Conservation (phyloP, 1,140 invertebrate species). For the Calosoma granatense region DNA sequence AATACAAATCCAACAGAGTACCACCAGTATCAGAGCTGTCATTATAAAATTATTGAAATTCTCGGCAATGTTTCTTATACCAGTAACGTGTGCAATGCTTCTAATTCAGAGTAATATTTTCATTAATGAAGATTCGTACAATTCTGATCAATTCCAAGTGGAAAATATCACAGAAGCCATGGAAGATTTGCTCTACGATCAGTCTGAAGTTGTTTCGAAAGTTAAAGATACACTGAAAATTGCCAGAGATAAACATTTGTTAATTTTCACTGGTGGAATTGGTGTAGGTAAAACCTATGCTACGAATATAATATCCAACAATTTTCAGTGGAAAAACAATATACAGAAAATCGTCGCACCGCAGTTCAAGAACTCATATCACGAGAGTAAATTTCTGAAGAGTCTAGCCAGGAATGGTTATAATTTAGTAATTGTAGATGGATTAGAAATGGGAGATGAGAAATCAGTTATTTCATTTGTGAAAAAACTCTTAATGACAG, state of each 20-base stretch:
- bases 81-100: neutral
- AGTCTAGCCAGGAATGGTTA: neutral
- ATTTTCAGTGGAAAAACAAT: neutral
- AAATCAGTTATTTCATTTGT: neutral
- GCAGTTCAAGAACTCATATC: neutral
- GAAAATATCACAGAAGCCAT: neutral
- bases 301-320: neutral
- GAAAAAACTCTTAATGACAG: neutral
- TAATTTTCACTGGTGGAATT: neutral
- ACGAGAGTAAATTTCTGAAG: neutral
- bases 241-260: neutral
- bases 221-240: neutral
- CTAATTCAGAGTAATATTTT: neutral
- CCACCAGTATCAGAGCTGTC: neutral
- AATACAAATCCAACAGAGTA: neutral
- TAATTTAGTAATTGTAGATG: neutral
- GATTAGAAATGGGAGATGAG: neutral
- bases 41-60: neutral
- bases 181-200: neutral
- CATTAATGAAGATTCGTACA: neutral
- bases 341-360: neutral
- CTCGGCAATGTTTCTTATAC: neutral
- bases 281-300: slow-evolving; percentile 3
- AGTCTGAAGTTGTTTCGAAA: neutral
- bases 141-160: neutral